Conservation (phyloP, 1,140 invertebrate genomes). For the Drosophila athabasca region DNA sequence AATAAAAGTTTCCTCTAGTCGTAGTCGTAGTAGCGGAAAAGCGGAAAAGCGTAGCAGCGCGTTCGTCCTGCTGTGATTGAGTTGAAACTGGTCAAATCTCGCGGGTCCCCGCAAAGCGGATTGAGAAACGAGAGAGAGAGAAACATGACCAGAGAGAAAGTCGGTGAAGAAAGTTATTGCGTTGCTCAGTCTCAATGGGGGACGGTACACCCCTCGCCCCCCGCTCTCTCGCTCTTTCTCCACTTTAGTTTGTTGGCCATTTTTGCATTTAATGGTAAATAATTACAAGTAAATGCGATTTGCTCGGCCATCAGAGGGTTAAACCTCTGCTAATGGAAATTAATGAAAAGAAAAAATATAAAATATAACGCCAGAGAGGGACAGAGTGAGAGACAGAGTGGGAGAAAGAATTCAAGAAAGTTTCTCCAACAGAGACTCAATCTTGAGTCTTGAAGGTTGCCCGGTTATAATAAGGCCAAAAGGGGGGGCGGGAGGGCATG, state of each 20-base stretch:
- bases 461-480: constrained; percentile 19
- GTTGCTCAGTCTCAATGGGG: constrained; percentile 44
- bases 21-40: not conserved
- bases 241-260: constrained; percentile 24
- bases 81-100: constrained; percentile 72
- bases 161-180: constrained; percentile 58
- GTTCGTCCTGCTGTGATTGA: constrained; percentile 75
- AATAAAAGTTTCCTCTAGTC: constrained; percentile 70
- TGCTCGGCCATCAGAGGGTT: constrained; percentile 35
- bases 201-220: not conserved
- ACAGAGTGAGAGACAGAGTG: not conserved
- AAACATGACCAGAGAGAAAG: constrained; percentile 10
- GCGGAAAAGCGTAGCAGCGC: constrained; percentile 52
- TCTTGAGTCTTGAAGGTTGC: constrained; percentile 1
- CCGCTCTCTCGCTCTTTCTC: not conserved
- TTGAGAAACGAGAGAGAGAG: constrained; percentile 29
- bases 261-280: constrained; percentile 76
- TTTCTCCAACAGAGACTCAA: constrained; percentile 19
- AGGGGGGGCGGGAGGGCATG: not conserved
- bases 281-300: constrained; percentile 73
- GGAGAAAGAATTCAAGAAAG: constrained; percentile 1
- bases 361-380: constrained; percentile 12
- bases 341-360: constrained; percentile 49
- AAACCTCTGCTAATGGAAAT: constrained; percentile 60
- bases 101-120: constrained; percentile 53